Base-by-base conservation (phyloP, 1,140 invertebrate species). In the Cherax destructor region DNA sequence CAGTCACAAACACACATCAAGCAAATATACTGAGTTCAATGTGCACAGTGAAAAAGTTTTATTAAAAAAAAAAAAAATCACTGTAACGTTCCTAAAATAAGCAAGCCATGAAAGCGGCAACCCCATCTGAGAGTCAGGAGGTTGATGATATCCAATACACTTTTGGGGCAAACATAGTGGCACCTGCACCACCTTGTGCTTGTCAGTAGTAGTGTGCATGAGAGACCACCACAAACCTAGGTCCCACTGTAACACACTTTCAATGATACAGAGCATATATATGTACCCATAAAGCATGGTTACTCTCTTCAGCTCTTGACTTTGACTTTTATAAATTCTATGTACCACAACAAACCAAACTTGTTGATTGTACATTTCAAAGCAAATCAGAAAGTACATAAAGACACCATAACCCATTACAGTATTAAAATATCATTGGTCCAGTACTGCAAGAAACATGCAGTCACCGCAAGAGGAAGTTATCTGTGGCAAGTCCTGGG, bases 1-100 rank as follows among this genome's bases (percentile, higher is more conserved):
- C 69, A 72, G 69, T 72, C 69, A 72, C 69, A 72, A 72, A 72
- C 69, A 72, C 69, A 72, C 69, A 72, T 72, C 69, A 72, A 72
- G 69, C 69, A 72, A 72, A 72, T 72, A 72, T 72, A 72, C 69
- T 24, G 69, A 72, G 69, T n/a, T 72, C 21, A 72, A 72, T 72
- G 69, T n/a, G n/a, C 69, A 72, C 69, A 72, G 69, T 72, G n/a
- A 72, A 65, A 65, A n/a, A 18, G 10, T 9, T 72, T 18, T 72
- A 72, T 72, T 4, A 10, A 69, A 10, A 69, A 10, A 69, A 24
- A 72, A 24, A 72, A 24, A 30, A 24, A 72, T 72, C 69, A 72
- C 69, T 72, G 69, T 30, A 72, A 72, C 30, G 21, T 72, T 11
- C 69, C 69, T 72, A 24, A 72, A 65, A 72, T 30, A 72, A 72